Conservation (phyloP, 1,140 invertebrate species). For the Zophobas morio region DNA sequence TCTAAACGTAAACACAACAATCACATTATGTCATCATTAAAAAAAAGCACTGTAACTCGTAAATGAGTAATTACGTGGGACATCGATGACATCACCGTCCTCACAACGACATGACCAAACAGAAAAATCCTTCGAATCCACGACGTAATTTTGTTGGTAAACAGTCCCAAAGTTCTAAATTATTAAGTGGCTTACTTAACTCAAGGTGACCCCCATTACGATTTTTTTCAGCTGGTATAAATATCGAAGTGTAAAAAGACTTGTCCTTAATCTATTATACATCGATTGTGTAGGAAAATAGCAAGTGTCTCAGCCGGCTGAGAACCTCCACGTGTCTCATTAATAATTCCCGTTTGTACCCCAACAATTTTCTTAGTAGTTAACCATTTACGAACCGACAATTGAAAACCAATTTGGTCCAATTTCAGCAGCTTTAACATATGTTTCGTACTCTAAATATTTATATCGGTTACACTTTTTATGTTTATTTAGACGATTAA, state of each 20-base stretch:
- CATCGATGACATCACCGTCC: too few species aligned
- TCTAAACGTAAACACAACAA: too few species aligned
- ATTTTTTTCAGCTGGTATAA: conserved; percentile 16
- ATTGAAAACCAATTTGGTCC: background rate
- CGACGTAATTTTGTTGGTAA: too few species aligned
- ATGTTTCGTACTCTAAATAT: conserved; percentile 8
- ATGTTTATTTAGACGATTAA: conserved; percentile 6
- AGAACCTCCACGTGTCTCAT: conserved; percentile 14
- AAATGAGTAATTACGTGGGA: too few species aligned
- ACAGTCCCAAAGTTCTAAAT: too few species aligned
- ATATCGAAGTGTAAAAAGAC: background rate
- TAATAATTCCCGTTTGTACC: background rate
- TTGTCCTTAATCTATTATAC: conserved; percentile 13
- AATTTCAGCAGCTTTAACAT: conserved; percentile 9
- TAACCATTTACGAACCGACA: conserved; percentile 10
- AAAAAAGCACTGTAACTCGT: too few species aligned
- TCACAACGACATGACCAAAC: too few species aligned
- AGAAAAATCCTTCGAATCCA: too few species aligned
- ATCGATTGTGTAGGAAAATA: conserved; percentile 4
- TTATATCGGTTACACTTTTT: conserved; percentile 8
- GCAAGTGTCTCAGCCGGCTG: conserved; percentile 3
- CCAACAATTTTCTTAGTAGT: background rate
- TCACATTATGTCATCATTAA: too few species aligned
- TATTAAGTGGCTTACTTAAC: too few species aligned
- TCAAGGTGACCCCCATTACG: background rate